Conservation (phyloP, 2,113 vertebrate species). For the Sebastes fasciatus region DNA sequence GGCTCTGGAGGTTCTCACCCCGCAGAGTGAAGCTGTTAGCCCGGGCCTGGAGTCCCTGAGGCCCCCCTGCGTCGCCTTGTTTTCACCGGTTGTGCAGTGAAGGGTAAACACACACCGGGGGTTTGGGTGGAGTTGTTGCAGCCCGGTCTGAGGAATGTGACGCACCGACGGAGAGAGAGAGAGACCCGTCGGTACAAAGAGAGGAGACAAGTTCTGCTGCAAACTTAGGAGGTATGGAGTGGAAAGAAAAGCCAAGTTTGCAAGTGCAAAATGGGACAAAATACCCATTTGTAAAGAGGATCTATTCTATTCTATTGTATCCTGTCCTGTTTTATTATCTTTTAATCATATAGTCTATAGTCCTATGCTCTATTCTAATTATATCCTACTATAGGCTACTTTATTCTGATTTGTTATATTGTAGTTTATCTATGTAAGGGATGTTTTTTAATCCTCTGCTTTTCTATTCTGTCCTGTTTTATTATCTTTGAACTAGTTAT, state of each 20-base stretch:
- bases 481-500: too few relatives aligned
- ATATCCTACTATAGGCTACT: not conserved
- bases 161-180: constrained; percentile 28
- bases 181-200: constrained; percentile 14
- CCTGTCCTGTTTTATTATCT: not conserved
- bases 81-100: not conserved
- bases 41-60: constrained; percentile 35
- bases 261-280: constrained; percentile 24
- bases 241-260: constrained; percentile 9
- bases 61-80: not conserved
- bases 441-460: not conserved
- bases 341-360: not conserved
- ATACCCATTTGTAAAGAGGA: not conserved
- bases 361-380: not conserved
- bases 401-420: not conserved
- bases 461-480: not conserved
- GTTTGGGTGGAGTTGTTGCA: constrained; percentile 30
- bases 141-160: constrained; percentile 65
- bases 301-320: constrained; percentile 1
- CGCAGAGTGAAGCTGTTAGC: constrained; percentile 36
- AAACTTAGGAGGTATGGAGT: constrained; percentile 60
- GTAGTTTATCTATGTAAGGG: not conserved
- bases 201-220: constrained; percentile 39
- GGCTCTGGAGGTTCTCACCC: constrained; percentile 30
- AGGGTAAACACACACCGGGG: constrained; percentile 8